phyloP scores from a whole-genome alignment of 2,113 vertebrate genomes.

The Grammomys surdaster region DNA sequence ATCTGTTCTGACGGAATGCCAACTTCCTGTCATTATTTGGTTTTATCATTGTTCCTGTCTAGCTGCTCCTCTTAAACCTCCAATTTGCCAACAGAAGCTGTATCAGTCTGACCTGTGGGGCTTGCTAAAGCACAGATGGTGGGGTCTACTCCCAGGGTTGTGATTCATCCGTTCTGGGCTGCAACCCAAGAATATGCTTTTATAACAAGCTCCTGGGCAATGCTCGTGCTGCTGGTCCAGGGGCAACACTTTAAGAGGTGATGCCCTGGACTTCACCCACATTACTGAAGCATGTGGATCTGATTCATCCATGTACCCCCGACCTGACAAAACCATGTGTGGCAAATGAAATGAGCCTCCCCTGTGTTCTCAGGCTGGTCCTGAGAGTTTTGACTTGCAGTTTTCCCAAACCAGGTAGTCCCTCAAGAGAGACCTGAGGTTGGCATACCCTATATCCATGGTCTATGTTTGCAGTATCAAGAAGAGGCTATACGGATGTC shows the following conservation, averaged over 20 bases:
- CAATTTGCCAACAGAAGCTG: neutral
- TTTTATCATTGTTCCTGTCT: neutral
- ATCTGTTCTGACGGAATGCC: neutral
- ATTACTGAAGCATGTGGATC: neutral
- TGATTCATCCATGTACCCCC: neutral
- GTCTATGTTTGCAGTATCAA: constrained; percentile 10
- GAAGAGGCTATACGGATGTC: neutral
- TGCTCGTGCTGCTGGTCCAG: neutral
- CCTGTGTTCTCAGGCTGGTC: neutral
- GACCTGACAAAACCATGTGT: neutral
- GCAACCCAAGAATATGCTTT: neutral
- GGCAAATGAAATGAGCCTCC: neutral
- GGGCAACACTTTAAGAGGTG: neutral
- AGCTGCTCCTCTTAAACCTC: neutral
- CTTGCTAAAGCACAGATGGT: neutral
- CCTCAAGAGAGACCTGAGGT: neutral
- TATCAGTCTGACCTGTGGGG: neutral
- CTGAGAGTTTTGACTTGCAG: constrained; percentile 50
- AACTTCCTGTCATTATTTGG: constrained; percentile 33
- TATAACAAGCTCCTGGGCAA: neutral
- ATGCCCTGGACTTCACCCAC: neutral
- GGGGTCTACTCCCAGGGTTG: neutral
- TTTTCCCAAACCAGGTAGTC: neutral
- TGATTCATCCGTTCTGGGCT: neutral
- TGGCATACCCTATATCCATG: neutral